Evolutionary conservation across 1,140 invertebrate species (phyloP).

Genomic region (Rhynchophorus ferrugineus): DNA sequence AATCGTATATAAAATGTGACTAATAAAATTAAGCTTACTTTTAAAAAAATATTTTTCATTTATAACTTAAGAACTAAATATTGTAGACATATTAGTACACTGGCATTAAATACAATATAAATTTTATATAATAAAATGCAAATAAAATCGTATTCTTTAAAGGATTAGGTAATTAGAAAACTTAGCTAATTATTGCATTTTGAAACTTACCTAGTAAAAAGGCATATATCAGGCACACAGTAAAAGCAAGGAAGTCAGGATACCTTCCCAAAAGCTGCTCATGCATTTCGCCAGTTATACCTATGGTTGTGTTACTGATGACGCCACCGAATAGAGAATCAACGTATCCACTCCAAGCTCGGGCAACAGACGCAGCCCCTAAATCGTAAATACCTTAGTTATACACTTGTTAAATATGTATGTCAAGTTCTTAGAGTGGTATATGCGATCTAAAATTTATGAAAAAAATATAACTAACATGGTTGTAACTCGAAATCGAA

Average conservation of each 20-base stretch:
- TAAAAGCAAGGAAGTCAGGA: constrained; percentile 74
- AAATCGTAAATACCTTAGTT: constrained; percentile 11
- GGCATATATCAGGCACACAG: constrained; percentile 66
- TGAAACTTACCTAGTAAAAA: constrained; percentile 46
- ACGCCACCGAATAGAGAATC: constrained; percentile 73
- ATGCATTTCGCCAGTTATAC: constrained; percentile 61
- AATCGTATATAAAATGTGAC: no score
- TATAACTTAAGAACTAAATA: no score
- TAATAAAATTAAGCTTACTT: no score
- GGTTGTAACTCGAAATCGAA: no score
- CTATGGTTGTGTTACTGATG: constrained; percentile 72
- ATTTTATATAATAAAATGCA: no score
- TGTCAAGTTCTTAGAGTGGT: neutral
- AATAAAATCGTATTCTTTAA: no score
- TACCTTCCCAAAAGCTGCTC: constrained; percentile 63
- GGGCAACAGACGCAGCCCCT: constrained; percentile 82
- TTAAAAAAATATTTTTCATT: no score
- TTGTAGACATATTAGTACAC: no score
- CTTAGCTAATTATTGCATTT: constrained; percentile 42
- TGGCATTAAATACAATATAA: no score
- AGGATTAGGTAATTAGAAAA: neutral
- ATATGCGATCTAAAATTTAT: no score
- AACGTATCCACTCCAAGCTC: constrained; percentile 89
- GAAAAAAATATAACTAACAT: no score
- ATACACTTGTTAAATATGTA: neutral